Conservation (phyloP, 2,888 invertebrate genomes). For the Serripes groenlandicus region DNA sequence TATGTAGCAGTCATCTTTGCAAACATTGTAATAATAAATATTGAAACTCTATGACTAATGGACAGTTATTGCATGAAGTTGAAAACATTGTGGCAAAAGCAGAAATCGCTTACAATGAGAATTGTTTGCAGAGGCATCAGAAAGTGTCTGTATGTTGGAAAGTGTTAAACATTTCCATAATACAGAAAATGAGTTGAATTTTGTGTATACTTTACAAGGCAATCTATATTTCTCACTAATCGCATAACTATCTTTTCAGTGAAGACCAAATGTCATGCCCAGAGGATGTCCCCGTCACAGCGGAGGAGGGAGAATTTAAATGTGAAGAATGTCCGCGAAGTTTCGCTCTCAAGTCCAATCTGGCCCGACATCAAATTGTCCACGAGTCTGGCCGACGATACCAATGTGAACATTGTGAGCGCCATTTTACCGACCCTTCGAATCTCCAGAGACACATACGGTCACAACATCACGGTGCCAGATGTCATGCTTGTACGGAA, state of each 20-base stretch:
- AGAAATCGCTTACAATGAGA: neutral
- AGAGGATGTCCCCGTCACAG: conserved; percentile 45
- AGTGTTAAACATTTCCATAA: neutral
- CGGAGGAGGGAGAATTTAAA: conserved; percentile 89
- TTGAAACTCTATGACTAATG: neutral
- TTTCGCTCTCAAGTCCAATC: conserved; percentile 93
- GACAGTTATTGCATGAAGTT: no score
- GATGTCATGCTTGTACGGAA: conserved; percentile 96
- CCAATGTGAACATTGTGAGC: conserved; percentile 93
- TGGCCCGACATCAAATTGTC: conserved; percentile 91
- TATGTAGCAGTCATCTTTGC: neutral
- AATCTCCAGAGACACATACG: conserved; percentile 98
- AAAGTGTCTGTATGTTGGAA: no score
- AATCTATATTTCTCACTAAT: neutral
- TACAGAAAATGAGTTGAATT: neutral
- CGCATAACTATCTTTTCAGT: neutral
- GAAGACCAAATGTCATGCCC: conserved; percentile 10
- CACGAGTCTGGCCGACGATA: conserved; percentile 87
- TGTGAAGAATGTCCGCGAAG: conserved; percentile 95
- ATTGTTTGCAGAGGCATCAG: no score
- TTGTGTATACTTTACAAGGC: neutral
- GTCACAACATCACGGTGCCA: conserved; percentile 97
- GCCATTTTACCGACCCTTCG: conserved; percentile 95
- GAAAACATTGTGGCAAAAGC: no score
- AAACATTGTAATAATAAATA: neutral